These are phyloP conservation scores for Heliothis peltigera DNA, from an alignment of 2,888 invertebrate species.

Conservation along the genomic window DNA sequence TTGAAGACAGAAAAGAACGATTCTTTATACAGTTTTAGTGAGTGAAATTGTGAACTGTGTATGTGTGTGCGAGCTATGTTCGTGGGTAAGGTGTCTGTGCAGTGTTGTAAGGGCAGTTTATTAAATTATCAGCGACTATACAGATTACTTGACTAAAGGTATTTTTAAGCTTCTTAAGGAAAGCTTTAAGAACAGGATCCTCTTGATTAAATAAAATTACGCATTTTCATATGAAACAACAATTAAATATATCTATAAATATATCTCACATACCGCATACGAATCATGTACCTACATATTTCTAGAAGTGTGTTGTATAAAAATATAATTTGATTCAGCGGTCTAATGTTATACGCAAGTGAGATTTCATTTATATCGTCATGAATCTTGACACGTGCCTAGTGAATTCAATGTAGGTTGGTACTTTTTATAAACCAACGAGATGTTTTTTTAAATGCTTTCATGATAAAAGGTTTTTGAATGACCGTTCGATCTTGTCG, in stretches of 20 bases:
- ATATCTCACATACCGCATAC: slow-evolving; percentile 19
- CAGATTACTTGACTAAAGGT: not conserved
- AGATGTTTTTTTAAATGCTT: not conserved
- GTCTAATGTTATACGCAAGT: slow-evolving; percentile 41
- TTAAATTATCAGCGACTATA: not conserved
- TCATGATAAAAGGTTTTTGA: slow-evolving; percentile 8
- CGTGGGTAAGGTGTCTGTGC: slow-evolving; percentile 54
- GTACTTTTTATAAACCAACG: slow-evolving; percentile 1
- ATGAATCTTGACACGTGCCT: slow-evolving; percentile 42
- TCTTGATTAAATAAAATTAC: not conserved
- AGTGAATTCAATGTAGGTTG: slow-evolving; percentile 19
- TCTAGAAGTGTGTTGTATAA: slow-evolving; percentile 34
- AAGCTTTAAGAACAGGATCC: not conserved
- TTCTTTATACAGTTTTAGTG: slow-evolving; percentile 45
- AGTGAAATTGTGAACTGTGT: slow-evolving; percentile 34
- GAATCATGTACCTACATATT: slow-evolving; percentile 31
- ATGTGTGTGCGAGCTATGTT: slow-evolving; percentile 54
- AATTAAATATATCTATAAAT: slow-evolving; percentile 20
- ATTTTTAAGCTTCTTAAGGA: too few relatives aligned
- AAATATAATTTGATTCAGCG: slow-evolving; percentile 53
- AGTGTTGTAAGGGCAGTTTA: slow-evolving; percentile 18
- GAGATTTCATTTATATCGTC: slow-evolving; percentile 45
- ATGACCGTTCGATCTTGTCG: slow-evolving; percentile 5
- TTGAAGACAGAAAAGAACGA: slow-evolving; percentile 22
- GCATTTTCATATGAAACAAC: not conserved